Evolutionary conservation across 2,888 invertebrate genomes (phyloP).

Genomic region (Lottia gigantea): DNA sequence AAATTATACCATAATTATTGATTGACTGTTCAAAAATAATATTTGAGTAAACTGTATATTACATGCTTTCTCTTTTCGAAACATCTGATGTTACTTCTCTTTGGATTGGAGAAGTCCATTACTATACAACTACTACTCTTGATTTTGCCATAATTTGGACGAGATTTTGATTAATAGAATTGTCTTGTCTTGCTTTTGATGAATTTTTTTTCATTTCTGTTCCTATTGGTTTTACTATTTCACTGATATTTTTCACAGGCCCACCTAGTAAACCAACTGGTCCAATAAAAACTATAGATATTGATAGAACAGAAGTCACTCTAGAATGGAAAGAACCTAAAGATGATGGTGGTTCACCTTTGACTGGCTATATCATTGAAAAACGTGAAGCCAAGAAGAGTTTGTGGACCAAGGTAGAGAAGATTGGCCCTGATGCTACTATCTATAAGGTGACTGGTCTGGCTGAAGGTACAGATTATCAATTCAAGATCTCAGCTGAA

Average conservation of each 20-base stretch:
- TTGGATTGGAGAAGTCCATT: no score
- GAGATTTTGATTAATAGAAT: no score
- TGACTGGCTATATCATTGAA: constrained; percentile 44
- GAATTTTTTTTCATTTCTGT: no score
- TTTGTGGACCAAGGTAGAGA: constrained; percentile 27
- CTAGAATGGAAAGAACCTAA: constrained; percentile 40
- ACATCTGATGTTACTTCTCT: no score
- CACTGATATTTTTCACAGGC: constrained; percentile 24
- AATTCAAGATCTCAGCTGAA: constrained; percentile 54
- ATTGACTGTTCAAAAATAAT: no score
- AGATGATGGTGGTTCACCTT: constrained; percentile 42
- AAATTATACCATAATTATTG: no score
- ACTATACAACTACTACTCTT: no score
- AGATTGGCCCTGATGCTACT: constrained; percentile 20
- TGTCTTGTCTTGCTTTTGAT: no score
- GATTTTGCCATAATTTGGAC: no score
- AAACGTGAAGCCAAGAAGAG: constrained; percentile 25
- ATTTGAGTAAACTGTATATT: no score
- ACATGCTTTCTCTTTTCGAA: no score
- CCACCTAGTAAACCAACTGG: constrained; percentile 40
- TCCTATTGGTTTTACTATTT: no score
- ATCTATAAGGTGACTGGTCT: constrained; percentile 29
- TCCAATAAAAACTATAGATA: constrained; percentile 36
- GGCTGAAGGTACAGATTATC: constrained; percentile 43
- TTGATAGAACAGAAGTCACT: constrained; percentile 32